Percentiles rank a stretch among this genome's conserved stretches.
Conservation (phyloP, 1,140 invertebrate genomes). For the Drosophila trapezifrons region DNA sequence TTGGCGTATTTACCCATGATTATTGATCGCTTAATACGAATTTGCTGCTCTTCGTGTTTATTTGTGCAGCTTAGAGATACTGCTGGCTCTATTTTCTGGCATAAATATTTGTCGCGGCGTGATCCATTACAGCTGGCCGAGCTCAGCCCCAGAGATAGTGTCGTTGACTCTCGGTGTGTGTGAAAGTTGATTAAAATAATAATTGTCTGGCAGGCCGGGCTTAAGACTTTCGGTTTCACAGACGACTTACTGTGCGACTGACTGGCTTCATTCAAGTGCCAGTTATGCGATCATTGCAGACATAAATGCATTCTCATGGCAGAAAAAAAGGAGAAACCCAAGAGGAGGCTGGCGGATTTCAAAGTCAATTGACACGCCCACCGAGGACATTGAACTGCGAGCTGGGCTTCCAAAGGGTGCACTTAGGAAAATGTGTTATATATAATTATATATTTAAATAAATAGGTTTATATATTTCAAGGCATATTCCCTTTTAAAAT, state of each 20-base stretch:
- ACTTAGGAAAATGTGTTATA: conserved; percentile 1
- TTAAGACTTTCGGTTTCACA: conserved; percentile 50
- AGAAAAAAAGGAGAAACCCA: conserved; percentile 33
- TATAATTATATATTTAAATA: not conserved
- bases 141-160: conserved; percentile 12
- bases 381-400: conserved; percentile 63
- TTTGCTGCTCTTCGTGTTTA: conserved; percentile 57
- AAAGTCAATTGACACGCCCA: conserved; percentile 65
- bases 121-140: conserved; percentile 64
- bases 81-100: conserved; percentile 39
- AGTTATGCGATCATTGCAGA: conserved; percentile 52
- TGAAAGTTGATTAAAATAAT: conserved; percentile 53
- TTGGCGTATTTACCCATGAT: conserved; percentile 78
- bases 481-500: not conserved
- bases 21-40: conserved; percentile 82
- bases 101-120: conserved; percentile 57
- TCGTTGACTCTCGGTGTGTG: conserved; percentile 42
- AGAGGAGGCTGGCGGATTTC: conserved; percentile 42
- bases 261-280: conserved; percentile 38
- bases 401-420: conserved; percentile 7
- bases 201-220: conserved; percentile 31
- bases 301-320: conserved; percentile 48
- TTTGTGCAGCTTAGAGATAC: conserved; percentile 69
- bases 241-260: conserved; percentile 29
- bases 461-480: too few species aligned